Conservation (phyloP, 2,797 vertebrate genomes). For the Cynodonichthys magdalenae region DNA sequence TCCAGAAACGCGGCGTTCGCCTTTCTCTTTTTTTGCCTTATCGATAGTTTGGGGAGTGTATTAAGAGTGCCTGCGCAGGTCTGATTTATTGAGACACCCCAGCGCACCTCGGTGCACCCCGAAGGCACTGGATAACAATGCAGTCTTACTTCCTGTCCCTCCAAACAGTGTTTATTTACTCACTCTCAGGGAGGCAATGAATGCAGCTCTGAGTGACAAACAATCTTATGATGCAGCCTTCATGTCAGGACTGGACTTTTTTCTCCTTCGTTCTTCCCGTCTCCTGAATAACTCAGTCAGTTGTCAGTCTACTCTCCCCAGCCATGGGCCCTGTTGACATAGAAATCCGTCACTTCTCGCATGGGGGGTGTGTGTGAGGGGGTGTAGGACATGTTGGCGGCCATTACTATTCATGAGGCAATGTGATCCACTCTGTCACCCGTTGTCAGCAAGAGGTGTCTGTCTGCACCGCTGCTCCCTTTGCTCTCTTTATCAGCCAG, state of each 20-base stretch:
- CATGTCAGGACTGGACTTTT: constrained; percentile 65
- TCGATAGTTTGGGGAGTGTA: constrained; percentile 73
- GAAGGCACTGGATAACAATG: constrained; percentile 70
- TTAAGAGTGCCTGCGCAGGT: constrained; percentile 49
- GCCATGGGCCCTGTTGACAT: constrained; percentile 77
- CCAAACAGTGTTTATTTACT: constrained; percentile 77
- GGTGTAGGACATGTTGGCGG: constrained; percentile 70
- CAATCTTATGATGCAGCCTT: constrained; percentile 75
- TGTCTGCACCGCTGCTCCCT: constrained; percentile 67
- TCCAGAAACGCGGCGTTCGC: constrained; percentile 51
- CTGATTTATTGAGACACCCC: constrained; percentile 72
- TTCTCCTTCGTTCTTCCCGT: constrained; percentile 35
- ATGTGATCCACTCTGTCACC: constrained; percentile 79
- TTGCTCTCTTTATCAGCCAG: constrained; percentile 80
- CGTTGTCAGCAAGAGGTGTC: constrained; percentile 76
- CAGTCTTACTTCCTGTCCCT: constrained; percentile 62
- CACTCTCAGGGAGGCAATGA: constrained; percentile 66
- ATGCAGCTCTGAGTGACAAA: constrained; percentile 72
- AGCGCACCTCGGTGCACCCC: constrained; percentile 50
- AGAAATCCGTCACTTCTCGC: constrained; percentile 76
- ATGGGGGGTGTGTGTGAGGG: constrained; percentile 25
- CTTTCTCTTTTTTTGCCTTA: constrained; percentile 48
- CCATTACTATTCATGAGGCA: constrained; percentile 82
- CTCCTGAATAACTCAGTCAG: constrained; percentile 74
- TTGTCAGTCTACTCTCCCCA: constrained; percentile 69